These are phyloP conservation scores for Podargus strigoides DNA, from an alignment of 2,797 vertebrate species.

Conservation along the genomic window DNA sequence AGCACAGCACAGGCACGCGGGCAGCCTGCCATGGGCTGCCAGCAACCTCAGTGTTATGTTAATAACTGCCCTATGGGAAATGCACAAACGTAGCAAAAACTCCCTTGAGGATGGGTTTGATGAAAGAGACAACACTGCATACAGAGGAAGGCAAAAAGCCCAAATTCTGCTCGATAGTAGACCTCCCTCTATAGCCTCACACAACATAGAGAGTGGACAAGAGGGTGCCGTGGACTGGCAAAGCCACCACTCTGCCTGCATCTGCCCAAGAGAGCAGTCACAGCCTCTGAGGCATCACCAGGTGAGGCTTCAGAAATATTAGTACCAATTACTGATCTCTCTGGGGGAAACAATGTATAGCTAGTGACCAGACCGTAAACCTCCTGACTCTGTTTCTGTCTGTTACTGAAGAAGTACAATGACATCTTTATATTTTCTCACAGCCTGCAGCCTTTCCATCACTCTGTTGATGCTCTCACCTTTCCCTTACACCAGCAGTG, in stretches of 20 bases:
- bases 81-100: accelerated
- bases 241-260: background rate
- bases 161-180: background rate
- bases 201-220: accelerated
- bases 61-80: accelerated
- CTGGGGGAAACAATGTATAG: accelerated
- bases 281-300: background rate
- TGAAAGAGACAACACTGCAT: background rate
- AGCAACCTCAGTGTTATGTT: accelerated
- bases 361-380: background rate
- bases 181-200: background rate
- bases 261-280: background rate
- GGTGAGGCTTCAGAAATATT: background rate
- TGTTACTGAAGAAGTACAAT: background rate
- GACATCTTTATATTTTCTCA: background rate
- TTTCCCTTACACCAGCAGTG: background rate
- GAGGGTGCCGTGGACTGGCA: background rate
- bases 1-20: background rate
- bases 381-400: background rate
- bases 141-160: background rate
- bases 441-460: background rate
- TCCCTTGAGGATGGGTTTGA: background rate
- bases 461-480: background rate
- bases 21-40: background rate
- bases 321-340: background rate